Conservation (phyloP, 2,888 invertebrate genomes). For the Gnatocerus cornutus region DNA sequence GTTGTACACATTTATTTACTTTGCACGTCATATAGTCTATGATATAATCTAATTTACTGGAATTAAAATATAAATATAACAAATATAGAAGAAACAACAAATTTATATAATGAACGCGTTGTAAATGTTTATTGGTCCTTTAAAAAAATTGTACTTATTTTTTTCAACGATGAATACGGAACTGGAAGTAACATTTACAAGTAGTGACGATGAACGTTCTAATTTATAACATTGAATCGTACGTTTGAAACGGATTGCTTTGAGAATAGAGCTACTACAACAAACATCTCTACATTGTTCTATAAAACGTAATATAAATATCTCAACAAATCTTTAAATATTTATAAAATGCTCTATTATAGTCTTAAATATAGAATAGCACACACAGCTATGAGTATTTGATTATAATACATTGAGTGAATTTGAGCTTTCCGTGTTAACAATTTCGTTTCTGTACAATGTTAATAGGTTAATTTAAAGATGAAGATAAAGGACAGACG, state of each 20-base stretch:
- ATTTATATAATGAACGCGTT: conserved; percentile 48
- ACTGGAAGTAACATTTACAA: conserved; percentile 45
- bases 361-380: conserved; percentile 52
- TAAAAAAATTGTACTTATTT: conserved; percentile 62
- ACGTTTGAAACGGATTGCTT: conserved; percentile 38
- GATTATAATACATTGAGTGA: conserved; percentile 47
- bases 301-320: conserved; percentile 47
- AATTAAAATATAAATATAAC: conserved; percentile 57
- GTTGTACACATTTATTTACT: conserved; percentile 52
- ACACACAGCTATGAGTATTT: conserved; percentile 54
- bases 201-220: conserved; percentile 19
- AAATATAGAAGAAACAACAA: conserved; percentile 57
- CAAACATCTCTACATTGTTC: conserved; percentile 35
- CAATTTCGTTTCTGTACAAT: conserved; percentile 43
- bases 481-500: conserved; percentile 22
- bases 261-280: conserved; percentile 33
- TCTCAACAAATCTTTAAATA: conserved; percentile 49
- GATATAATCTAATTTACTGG: conserved; percentile 54
- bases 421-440: conserved; percentile 53
- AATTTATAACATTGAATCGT: conserved; percentile 37
- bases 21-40: conserved; percentile 51
- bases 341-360: conserved; percentile 47
- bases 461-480: conserved; percentile 29
- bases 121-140: conserved; percentile 61
- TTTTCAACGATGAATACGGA: conserved; percentile 49